Conservation (phyloP, 2,113 vertebrate genomes). For the Pseudopodoces humilis region DNA sequence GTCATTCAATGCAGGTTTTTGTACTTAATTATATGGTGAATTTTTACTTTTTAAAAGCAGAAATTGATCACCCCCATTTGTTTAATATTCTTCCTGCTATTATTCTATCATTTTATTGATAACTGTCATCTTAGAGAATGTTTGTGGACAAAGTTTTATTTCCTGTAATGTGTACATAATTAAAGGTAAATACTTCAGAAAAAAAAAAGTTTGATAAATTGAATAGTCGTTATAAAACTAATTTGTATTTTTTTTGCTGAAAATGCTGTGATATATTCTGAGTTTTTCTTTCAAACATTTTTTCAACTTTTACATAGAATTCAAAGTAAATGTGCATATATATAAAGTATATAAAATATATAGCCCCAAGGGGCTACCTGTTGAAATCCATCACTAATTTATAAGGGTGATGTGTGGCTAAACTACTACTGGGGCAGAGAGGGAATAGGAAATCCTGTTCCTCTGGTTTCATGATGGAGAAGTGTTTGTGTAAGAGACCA, state of each 20-base stretch:
- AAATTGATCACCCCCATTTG: slow-evolving; percentile 64
- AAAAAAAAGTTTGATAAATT: slow-evolving; percentile 71
- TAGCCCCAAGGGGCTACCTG: slow-evolving; percentile 52
- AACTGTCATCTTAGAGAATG: slow-evolving; percentile 73
- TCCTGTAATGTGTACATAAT: slow-evolving; percentile 72
- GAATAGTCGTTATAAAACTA: slow-evolving; percentile 73
- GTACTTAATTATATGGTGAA: slow-evolving; percentile 79
- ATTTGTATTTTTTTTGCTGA: slow-evolving; percentile 73
- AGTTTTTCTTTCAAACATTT: slow-evolving; percentile 68
- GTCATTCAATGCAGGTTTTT: slow-evolving; percentile 84
- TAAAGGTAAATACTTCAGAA: slow-evolving; percentile 72
- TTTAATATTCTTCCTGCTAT: slow-evolving; percentile 72
- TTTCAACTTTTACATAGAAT: slow-evolving; percentile 65
- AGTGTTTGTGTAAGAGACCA: slow-evolving; percentile 72
- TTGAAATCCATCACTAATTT: slow-evolving; percentile 61
- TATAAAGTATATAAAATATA: slow-evolving; percentile 70
- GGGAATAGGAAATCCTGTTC: slow-evolving; percentile 44
- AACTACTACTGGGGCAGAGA: slow-evolving; percentile 58
- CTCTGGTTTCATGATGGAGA: slow-evolving; percentile 62
- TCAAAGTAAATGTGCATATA: slow-evolving; percentile 70
- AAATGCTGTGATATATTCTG: slow-evolving; percentile 74
- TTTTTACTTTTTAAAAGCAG: slow-evolving; percentile 80
- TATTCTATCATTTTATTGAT: slow-evolving; percentile 62
- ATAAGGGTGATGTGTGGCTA: slow-evolving; percentile 49
- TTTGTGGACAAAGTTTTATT: slow-evolving; percentile 76